phyloP scores from a whole-genome alignment of 2,888 invertebrate genomes.

The Phlogophora meticulosa region DNA sequence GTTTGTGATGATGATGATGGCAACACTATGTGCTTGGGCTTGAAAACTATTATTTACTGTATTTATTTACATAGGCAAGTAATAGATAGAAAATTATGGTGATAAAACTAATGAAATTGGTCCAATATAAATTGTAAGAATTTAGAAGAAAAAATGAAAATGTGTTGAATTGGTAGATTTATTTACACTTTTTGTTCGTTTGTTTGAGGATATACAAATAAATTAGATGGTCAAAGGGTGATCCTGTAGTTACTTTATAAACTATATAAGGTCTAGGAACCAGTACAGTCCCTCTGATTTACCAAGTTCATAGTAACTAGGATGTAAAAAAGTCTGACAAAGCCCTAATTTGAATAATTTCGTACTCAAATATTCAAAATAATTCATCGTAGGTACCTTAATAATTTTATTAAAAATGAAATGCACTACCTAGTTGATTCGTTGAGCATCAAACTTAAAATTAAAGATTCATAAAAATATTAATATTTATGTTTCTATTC shows the following conservation, averaged over 20 bases:
- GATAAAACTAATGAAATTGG: not conserved
- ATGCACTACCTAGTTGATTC: conserved; percentile 23
- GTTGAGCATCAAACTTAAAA: conserved; percentile 25
- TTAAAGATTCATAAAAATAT: conserved; percentile 40
- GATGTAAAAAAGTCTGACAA: not conserved
- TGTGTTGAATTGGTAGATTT: too few relatives aligned
- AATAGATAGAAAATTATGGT: conserved; percentile 2
- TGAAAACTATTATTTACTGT: not conserved
- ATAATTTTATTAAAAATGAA: conserved; percentile 27
- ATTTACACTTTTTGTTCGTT: too few relatives aligned
- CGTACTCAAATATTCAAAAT: conserved; percentile 7
- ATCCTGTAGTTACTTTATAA: too few relatives aligned
- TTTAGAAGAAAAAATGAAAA: too few relatives aligned
- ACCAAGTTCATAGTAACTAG: not conserved
- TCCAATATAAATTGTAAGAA: not conserved
- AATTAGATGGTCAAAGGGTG: too few relatives aligned
- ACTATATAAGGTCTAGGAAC: too few relatives aligned
- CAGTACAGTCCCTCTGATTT: too few relatives aligned
- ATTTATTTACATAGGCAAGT: not conserved
- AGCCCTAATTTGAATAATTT: conserved; percentile 1
- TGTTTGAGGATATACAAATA: too few relatives aligned
- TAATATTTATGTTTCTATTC: conserved; percentile 45
- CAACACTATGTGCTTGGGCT: conserved; percentile 10
- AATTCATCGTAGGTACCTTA: not conserved
- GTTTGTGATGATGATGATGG: conserved; percentile 40